Evolutionary conservation across 2,113 vertebrate species (phyloP).

Genomic region (Capreolus pygargus): DNA sequence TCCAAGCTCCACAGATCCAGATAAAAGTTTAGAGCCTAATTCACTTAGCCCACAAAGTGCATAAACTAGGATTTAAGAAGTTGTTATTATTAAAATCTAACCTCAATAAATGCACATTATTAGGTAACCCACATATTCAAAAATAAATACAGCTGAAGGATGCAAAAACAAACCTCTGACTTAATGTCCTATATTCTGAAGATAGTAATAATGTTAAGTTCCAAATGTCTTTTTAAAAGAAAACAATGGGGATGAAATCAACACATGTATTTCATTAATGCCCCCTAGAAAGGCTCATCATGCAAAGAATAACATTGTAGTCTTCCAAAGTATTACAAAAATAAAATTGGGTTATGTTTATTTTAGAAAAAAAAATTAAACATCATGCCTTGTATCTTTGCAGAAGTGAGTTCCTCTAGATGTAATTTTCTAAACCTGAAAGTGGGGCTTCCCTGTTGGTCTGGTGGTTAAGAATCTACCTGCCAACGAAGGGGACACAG

Average conservation of each 20-base stretch:
- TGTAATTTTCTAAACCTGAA: neutral
- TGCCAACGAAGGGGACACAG: neutral
- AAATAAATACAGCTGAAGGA: constrained; percentile 69
- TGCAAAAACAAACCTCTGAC: constrained; percentile 56
- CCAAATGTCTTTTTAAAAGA: neutral
- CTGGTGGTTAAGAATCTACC: neutral
- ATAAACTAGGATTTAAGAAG: constrained; percentile 85
- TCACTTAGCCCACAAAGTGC: constrained; percentile 87
- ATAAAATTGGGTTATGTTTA: neutral
- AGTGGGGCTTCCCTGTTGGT: neutral
- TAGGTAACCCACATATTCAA: constrained; percentile 58
- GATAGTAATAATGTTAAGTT: neutral
- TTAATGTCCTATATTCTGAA: neutral
- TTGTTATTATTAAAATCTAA: constrained; percentile 67
- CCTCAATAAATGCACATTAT: constrained; percentile 35
- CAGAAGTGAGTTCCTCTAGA: neutral
- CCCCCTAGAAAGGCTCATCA: neutral
- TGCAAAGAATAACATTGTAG: neutral
- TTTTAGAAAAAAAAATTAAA: neutral
- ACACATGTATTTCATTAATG: neutral
- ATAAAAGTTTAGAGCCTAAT: constrained; percentile 89
- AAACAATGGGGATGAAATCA: neutral
- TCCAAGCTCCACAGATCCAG: constrained; percentile 88
- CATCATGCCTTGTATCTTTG: neutral
- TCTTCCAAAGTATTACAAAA: neutral